A percentile compares a stretch with the other conserved stretches of the same genome.
Conservation (phyloP, 2,797 vertebrate species). For the Momotus momota region DNA sequence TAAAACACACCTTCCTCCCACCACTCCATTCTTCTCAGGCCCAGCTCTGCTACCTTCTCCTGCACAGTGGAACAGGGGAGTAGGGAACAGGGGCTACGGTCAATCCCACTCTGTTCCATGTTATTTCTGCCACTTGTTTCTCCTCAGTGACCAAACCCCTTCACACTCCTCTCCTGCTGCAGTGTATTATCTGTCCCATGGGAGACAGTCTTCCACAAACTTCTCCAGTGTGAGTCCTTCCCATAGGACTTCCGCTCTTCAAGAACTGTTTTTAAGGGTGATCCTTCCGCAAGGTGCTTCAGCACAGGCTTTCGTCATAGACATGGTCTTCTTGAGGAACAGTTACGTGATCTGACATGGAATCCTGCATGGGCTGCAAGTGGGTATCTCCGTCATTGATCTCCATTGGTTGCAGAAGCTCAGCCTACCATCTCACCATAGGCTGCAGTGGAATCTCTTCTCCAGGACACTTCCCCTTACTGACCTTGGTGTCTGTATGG, state of each 20-base stretch:
- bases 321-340: not conserved
- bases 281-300: not conserved
- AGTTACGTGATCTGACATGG: not conserved
- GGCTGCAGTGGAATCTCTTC: not conserved
- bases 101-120: not conserved
- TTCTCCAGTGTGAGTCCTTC: not conserved
- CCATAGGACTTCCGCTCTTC: not conserved
- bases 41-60: not conserved
- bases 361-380: not conserved
- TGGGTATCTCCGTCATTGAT: not conserved
- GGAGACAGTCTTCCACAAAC: not conserved
- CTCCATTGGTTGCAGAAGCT: not conserved
- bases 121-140: not conserved
- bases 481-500: not conserved
- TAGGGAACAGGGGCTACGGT: not conserved
- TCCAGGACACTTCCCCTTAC: not conserved
- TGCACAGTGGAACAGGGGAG: not conserved
- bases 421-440: not conserved
- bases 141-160: not conserved
- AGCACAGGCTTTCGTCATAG: not conserved
- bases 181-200: too few relatives aligned
- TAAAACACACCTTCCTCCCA: not conserved
- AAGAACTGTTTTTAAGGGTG: not conserved
- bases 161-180: not conserved
- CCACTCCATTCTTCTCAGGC: not conserved